phyloP scores from a whole-genome alignment of 1,140 invertebrate species.

The Aleiodes sp. region DNA sequence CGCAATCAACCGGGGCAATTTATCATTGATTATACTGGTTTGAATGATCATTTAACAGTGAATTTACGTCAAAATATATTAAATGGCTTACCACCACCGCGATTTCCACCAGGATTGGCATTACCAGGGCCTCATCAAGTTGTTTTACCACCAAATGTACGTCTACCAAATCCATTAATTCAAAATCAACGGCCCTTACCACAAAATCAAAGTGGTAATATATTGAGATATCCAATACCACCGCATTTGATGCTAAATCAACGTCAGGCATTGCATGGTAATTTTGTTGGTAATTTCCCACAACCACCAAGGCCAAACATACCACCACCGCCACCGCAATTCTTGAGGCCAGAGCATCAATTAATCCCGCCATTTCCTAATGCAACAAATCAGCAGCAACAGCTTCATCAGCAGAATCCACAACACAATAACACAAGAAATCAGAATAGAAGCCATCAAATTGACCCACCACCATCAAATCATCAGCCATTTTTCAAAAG shows the following conservation, averaged over 20 bases:
- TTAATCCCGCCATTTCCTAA: conserved; percentile 17
- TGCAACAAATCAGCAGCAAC: conserved; percentile 24
- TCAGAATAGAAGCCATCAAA: conserved; percentile 54
- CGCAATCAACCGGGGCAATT: conserved; percentile 42
- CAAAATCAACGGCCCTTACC: conserved; percentile 56
- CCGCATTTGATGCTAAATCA: conserved; percentile 56
- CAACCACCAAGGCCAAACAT: conserved; percentile 21
- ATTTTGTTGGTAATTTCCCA: conserved; percentile 41
- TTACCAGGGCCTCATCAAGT: conserved; percentile 48
- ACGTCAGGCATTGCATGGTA: conserved; percentile 54
- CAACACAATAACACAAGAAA: conserved; percentile 61
- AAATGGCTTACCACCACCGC: conserved; percentile 53
- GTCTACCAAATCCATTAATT: conserved; percentile 57
- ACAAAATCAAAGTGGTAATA: conserved; percentile 65
- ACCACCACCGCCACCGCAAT: conserved; percentile 51
- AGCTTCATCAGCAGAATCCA: conserved; percentile 44
- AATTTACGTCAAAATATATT: conserved; percentile 36
- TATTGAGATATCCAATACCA: conserved; percentile 57
- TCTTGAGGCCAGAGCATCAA: conserved; percentile 51
- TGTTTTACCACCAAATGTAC: conserved; percentile 52
- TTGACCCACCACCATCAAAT: conserved; percentile 47
- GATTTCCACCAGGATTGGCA: conserved; percentile 59
- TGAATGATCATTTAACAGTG: conserved; percentile 46
- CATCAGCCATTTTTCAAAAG: conserved; percentile 62
- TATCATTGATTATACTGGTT: conserved; percentile 47